phyloP scores from a whole-genome alignment of 2,113 vertebrate species.

The Penelope pileata region DNA sequence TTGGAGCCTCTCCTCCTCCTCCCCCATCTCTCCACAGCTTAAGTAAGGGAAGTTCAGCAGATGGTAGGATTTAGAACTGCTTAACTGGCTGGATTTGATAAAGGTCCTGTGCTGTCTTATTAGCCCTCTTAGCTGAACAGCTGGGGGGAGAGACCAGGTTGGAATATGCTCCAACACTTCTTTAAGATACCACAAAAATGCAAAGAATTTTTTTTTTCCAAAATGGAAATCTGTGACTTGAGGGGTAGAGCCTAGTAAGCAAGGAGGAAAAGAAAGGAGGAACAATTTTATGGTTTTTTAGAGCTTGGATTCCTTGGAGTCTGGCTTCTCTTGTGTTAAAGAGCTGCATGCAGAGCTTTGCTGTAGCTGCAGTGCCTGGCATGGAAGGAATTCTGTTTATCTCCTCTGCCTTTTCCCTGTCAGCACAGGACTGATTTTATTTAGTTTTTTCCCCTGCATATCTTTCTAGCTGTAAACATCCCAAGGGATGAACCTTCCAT shows the following conservation, averaged over 20 bases:
- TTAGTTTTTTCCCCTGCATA: too few species aligned
- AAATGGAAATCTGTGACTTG: not conserved
- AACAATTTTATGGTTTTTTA: not conserved
- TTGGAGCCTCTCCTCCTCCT: not conserved
- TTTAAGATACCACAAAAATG: not conserved
- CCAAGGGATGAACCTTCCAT: not conserved
- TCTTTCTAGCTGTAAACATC: not conserved
- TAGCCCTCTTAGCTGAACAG: not conserved
- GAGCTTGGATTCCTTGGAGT: not conserved
- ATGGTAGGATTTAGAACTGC: constrained; percentile 3
- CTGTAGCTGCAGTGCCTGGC: not conserved
- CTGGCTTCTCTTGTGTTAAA: not conserved
- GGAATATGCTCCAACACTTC: not conserved
- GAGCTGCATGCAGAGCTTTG: not conserved
- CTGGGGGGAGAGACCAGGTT: not conserved
- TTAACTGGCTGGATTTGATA: not conserved
- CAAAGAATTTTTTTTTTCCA: not conserved
- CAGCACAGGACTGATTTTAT: not conserved
- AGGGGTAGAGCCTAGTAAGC: not conserved
- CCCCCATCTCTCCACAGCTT: not conserved
- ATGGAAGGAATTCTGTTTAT: not conserved
- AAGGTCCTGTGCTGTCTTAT: not conserved
- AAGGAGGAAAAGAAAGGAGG: not conserved
- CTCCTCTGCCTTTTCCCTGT: not conserved
- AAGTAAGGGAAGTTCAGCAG: not conserved